Conservation (phyloP, 2,113 vertebrate species). For the Cardinalis cardinalis region DNA sequence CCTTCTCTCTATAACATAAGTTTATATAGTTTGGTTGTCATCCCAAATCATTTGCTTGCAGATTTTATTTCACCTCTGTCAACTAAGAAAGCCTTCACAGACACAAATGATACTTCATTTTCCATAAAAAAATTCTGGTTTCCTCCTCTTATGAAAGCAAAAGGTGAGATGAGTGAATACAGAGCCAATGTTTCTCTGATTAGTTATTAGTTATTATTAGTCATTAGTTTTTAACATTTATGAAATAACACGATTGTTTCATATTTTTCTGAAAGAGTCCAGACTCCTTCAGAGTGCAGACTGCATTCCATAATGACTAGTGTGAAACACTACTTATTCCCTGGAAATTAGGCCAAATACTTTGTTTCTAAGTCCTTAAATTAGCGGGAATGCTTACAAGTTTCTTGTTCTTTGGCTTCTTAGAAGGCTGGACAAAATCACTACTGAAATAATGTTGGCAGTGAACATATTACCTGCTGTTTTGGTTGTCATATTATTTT, state of each 20-base stretch:
- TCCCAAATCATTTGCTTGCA: background rate
- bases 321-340: background rate
- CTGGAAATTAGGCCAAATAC: background rate
- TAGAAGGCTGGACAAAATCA: background rate
- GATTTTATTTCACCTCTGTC: background rate
- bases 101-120: background rate
- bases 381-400: background rate
- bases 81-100: background rate
- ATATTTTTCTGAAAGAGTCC: background rate
- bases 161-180: background rate
- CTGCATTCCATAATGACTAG: background rate
- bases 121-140: background rate
- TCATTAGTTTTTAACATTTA: background rate
- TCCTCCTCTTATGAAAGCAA: background rate
- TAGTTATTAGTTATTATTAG: background rate
- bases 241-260: background rate
- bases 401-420: background rate
- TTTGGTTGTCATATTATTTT: background rate
- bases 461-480: background rate
- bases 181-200: background rate
- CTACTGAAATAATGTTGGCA: background rate
- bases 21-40: background rate
- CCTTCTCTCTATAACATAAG: background rate
- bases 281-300: background rate
- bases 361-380: background rate